phyloP scores from a whole-genome alignment of 2,113 vertebrate genomes.

The Eonycteris spelaea region DNA sequence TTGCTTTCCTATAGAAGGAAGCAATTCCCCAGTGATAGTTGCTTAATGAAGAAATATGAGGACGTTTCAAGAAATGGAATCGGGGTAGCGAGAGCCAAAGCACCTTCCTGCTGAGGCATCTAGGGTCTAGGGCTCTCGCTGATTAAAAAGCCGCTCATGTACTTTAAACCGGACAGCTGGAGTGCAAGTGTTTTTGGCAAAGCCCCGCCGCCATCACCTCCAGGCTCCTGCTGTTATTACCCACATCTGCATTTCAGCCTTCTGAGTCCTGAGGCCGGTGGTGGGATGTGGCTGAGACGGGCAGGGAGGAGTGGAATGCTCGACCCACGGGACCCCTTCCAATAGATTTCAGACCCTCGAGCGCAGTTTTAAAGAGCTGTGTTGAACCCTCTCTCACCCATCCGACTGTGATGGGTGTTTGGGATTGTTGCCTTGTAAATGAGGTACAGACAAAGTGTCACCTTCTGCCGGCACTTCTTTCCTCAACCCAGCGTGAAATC shows the following conservation, averaged over 20 bases:
- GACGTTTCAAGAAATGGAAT: neutral
- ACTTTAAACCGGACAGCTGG: neutral
- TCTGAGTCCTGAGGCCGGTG: rapidly evolving
- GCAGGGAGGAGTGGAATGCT: neutral
- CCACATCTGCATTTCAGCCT: neutral
- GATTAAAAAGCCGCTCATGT: neutral
- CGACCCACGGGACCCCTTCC: neutral
- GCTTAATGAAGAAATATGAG: neutral
- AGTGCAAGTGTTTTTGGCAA: neutral
- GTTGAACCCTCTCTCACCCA: neutral
- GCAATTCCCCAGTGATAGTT: neutral
- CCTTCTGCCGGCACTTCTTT: conserved; percentile 43
- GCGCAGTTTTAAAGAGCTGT: neutral
- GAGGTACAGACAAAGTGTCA: conserved; percentile 37
- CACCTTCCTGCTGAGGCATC: rapidly evolving
- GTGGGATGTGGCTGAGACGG: neutral
- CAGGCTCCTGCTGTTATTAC: neutral
- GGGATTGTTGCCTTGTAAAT: conserved; percentile 47
- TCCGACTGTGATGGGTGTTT: neutral
- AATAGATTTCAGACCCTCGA: neutral
- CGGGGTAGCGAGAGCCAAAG: neutral
- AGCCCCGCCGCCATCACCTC: neutral
- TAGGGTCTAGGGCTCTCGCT: neutral
- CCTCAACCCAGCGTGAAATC: neutral
- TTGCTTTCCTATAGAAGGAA: neutral